A percentile compares a stretch with the other conserved stretches of the same genome.
Conservation (phyloP, 2,888 invertebrate species). For the Gryllus longicercus region DNA sequence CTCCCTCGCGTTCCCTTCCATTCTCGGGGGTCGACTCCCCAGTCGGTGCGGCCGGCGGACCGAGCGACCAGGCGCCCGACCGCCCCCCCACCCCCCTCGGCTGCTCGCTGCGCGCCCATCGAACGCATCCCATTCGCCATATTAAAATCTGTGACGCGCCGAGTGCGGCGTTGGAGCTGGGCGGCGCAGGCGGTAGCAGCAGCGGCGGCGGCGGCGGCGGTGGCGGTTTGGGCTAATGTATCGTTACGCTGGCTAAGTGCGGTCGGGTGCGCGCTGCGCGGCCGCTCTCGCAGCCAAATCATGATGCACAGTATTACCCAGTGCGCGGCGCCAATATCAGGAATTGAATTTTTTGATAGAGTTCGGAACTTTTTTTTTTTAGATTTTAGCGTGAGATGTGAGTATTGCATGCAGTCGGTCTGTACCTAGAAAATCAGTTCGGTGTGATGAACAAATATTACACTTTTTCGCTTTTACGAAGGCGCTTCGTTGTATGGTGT, state of each 20-base stretch:
- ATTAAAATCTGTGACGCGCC: background rate
- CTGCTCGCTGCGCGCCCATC: background rate
- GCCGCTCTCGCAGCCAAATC: slow-evolving; percentile 8
- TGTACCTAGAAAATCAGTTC: background rate
- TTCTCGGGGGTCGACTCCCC: background rate
- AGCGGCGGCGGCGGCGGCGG: background rate
- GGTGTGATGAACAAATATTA: background rate
- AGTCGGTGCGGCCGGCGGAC: background rate
- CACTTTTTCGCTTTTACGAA: no score
- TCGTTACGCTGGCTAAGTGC: slow-evolving; percentile 17
- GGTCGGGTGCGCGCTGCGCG: background rate
- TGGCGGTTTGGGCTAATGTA: background rate
- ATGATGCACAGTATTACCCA: background rate
- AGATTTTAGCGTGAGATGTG: background rate
- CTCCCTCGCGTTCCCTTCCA: background rate
- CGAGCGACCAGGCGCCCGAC: background rate
- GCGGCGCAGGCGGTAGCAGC: background rate
- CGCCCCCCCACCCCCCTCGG: background rate
- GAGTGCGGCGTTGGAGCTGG: background rate
- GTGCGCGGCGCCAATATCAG: background rate
- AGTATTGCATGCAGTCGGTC: background rate
- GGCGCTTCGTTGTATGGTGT: no score
- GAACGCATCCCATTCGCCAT: slow-evolving; percentile 17
- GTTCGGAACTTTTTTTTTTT: background rate
- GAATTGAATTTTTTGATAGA: slow-evolving; percentile 3